Conservation (phyloP, 2,797 vertebrate species). For the Gastrophryne carolinensis region DNA sequence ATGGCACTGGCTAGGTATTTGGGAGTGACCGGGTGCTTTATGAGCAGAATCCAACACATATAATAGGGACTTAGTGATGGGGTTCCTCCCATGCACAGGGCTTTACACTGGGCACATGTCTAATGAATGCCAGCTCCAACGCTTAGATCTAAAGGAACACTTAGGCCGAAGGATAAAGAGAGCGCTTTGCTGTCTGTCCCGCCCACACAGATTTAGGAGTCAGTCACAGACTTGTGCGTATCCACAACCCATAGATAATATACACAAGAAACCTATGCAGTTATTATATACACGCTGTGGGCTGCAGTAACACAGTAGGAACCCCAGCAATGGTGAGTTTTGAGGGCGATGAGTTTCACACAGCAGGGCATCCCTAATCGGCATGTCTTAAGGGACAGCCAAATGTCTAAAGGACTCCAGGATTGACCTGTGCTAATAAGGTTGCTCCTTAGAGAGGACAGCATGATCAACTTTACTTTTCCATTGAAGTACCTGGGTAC, state of each 20-base stretch:
- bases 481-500: no score
- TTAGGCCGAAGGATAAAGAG: slow-evolving; percentile 61
- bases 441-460: no score
- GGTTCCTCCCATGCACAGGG: slow-evolving; percentile 70
- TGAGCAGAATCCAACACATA: slow-evolving; percentile 62
- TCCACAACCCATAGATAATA: slow-evolving; percentile 55
- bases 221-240: slow-evolving; percentile 62
- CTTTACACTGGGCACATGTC: slow-evolving; percentile 58
- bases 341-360: no score
- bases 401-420: no score
- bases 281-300: no score
- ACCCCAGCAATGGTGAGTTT: no score
- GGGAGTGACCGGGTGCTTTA: slow-evolving; percentile 38
- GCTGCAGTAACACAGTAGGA: no score
- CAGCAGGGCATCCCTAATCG: no score
- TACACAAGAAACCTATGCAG: slow-evolving; percentile 14
- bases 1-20: slow-evolving; percentile 2
- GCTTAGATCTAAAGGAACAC: slow-evolving; percentile 66
- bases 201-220: slow-evolving; percentile 62
- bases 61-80: slow-evolving; percentile 73
- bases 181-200: slow-evolving; percentile 59
- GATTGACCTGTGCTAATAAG: no score
- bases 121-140: slow-evolving; percentile 56
- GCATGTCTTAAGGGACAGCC: no score
- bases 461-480: no score